phyloP scores from a whole-genome alignment of 2,113 vertebrate species.

The Dicrurus megarhynchus region DNA sequence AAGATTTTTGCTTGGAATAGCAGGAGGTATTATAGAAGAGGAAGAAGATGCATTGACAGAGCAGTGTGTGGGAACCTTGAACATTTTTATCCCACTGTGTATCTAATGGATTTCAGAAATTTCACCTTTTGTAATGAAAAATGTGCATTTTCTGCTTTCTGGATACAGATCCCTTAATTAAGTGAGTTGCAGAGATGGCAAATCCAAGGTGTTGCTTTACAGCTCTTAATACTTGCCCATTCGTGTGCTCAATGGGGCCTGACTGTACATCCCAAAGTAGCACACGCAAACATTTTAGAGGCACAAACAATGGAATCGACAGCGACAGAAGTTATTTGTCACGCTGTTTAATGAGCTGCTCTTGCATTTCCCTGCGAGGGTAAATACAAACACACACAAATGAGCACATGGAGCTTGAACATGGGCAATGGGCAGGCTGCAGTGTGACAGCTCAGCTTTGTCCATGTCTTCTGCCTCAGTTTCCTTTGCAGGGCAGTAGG shows the following conservation, averaged over 20 bases:
- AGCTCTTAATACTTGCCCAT: slow-evolving; percentile 15
- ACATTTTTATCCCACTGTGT: slow-evolving; percentile 55
- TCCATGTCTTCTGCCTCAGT: neutral
- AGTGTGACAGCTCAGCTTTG: neutral
- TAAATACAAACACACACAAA: slow-evolving; percentile 17
- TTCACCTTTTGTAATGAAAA: slow-evolving; percentile 45
- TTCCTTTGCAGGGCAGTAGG: neutral
- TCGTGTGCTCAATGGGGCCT: slow-evolving; percentile 35
- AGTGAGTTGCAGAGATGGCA: slow-evolving; percentile 53
- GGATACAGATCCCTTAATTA: slow-evolving; percentile 50
- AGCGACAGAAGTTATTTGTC: slow-evolving; percentile 40
- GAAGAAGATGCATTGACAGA: slow-evolving; percentile 41
- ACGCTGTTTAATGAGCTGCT: slow-evolving; percentile 24
- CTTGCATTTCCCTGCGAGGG: slow-evolving; percentile 26
- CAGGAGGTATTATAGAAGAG: slow-evolving; percentile 20
- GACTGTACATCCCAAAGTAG: slow-evolving; percentile 36
- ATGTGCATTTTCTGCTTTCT: slow-evolving; percentile 38
- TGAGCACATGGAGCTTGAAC: neutral
- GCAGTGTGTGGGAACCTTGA: slow-evolving; percentile 15
- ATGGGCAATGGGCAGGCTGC: fast-evolving
- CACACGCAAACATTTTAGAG: slow-evolving; percentile 50
- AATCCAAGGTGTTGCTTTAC: slow-evolving; percentile 52
- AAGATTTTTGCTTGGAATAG: slow-evolving; percentile 35
- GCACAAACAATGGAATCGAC: slow-evolving; percentile 17
- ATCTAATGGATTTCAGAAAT: slow-evolving; percentile 60